Base-by-base conservation (phyloP, 1,140 invertebrate species). In the Drosophila ambigua region DNA sequence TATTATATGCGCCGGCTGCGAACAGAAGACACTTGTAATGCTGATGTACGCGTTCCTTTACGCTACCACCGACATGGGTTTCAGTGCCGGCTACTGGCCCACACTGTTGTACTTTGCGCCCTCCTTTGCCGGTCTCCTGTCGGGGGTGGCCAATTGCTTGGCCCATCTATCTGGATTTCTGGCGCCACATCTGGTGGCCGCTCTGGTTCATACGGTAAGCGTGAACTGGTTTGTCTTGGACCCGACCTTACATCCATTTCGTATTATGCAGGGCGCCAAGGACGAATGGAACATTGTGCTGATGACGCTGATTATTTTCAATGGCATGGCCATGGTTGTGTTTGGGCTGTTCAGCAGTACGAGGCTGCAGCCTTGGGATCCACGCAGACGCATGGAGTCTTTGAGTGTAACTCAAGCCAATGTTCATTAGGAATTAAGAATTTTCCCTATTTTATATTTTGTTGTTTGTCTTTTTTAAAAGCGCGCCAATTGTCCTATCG, bases 31-130 rank as follows among this genome's bases (percentile, higher is more conserved):
- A 4, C 20, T 91, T 2, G 77, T 91, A 5, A 46, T 90, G 6
- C 0, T 78, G 6, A 76, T 90, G 46, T 82, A 63, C 26, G 50
- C 79, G 2, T 26, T 89, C 4, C 2, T 91, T 48, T 85, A 89
- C n/a, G 41, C 46, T 15, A 51, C 62, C 11, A 66, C 78, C 1
- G 90, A 91, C 60, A 50, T 91, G 50, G 77, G 66, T 26, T 91
- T 91, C 46, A 82, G 76, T 49, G 81, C 55, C 26, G 73, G 55
- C 20, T 91, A 91, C 55, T 91, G 90, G 90, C 79, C 87, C 5
- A 89, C 79, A 31, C 53, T 90, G 13, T 60, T 91, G 6, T 88
- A 85, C 35, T 79, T 91, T 44, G 90, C 87, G 9, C 90, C 90
- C 7, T 79, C 90, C 0, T 91, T 79, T 74, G 75, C 90, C 0